Evolutionary conservation across 2,797 vertebrate species (phyloP), one percentile per base, ranked within the genome.

Genomic region (Eulemur coronatus): DNA sequence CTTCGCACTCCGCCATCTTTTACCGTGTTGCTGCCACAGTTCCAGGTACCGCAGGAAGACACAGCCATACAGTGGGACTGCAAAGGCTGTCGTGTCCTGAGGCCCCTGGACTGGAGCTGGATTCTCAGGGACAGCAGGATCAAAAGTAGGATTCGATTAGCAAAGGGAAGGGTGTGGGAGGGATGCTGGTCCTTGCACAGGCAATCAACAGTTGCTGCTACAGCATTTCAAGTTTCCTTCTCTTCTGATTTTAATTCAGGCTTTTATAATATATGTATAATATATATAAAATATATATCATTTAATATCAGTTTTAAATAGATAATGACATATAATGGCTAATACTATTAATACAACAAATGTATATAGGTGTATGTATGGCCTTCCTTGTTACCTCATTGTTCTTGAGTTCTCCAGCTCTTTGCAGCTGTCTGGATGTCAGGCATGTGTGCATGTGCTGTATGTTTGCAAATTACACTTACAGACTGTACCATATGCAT

Each of bases 341-440:
- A 50, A 22, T 10, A 8, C 1, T 22, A 14, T 5, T 38, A 43
- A 35, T 7, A 9, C 8, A 10, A n/a, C 26, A 50, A 67, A 61
- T 41, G 41, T 41, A 41, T 41, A 41, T 41, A 41, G 2, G 7
- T 12, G 0, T 7, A 8, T 33, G 30, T 4, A 0, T 18, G 7
- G 8, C 22, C 30, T 24, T 38, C 9, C 55, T 20, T 35, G 8
- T 38, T 20, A 15, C 10, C 4, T 8, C 4, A 2, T 6, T 41
- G 2, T 33, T 20, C 38, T 20, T n/a, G 41, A 24, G 26, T 28
- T 72, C 9, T 18, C 22, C 4, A 4, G 6, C 20, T 65, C 61
- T 70, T 18, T 28, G 63, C 10, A 33, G 6, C 33, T 22, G 6
- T 4, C 1, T 8, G 33, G 35, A 18, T 50, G 26, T 4, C 35